A percentile compares a stretch with the other conserved stretches of the same genome.
Conservation (phyloP, 2,797 vertebrate species). For the Thaleichthys pacificus region DNA sequence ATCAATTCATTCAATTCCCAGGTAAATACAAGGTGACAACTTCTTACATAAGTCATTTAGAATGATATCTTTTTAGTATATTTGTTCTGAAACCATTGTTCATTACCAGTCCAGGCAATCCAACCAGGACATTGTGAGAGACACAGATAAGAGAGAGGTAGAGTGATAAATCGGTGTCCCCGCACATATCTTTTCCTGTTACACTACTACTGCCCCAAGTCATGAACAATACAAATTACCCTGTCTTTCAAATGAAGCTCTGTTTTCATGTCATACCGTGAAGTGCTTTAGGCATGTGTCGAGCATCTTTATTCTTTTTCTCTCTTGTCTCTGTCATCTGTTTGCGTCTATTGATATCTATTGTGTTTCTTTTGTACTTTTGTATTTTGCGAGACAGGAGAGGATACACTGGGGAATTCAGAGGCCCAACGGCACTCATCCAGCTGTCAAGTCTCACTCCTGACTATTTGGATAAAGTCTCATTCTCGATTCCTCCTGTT, state of each 20-base stretch:
- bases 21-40: no score
- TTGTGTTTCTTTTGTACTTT: constrained; percentile 44
- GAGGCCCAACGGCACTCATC: no score
- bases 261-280: constrained; percentile 59
- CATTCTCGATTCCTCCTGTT: neutral
- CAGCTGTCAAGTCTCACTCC: no score
- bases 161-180: constrained; percentile 65
- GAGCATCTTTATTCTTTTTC: constrained; percentile 36
- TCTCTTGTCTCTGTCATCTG: constrained; percentile 64
- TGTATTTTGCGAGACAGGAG: constrained; percentile 41
- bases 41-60: no score
- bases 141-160: constrained; percentile 36
- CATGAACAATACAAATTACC: constrained; percentile 72
- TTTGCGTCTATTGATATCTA: constrained; percentile 67
- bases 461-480: no score
- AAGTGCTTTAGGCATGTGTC: constrained; percentile 61
- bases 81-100: neutral
- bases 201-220: constrained; percentile 60
- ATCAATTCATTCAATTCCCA: neutral
- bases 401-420: neutral
- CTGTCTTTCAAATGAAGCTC: constrained; percentile 67
- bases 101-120: neutral
- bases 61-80: neutral
- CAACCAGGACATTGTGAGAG: constrained; percentile 33
- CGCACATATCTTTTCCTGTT: constrained; percentile 55